Base-by-base conservation (phyloP, 2,797 vertebrate species). In the Triplophysa yarkandensis region DNA sequence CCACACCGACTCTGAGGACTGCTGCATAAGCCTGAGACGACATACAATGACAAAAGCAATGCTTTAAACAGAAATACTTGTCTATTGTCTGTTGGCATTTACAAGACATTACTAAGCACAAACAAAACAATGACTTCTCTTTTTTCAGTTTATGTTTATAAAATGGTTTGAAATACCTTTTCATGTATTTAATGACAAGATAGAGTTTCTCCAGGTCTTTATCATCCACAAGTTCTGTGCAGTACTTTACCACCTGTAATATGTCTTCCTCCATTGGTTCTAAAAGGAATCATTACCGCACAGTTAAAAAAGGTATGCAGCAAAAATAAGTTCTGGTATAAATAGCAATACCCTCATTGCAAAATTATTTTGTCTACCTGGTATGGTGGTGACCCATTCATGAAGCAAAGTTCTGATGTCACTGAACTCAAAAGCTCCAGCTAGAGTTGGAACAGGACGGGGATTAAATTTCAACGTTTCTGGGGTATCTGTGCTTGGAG, bases 201-300 rank as follows among this genome's bases (percentile, higher is more conserved):
- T 98, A 94, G 83, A 99, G 83, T 87, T 93, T 97, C 86, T 99
- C 98, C 87, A 99, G 90, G 83, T 99, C 97, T 86, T 98, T 98
- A 86, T 98, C 95, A 77, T 99, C 97, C 81, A 99, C 95, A 75
- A 99, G 91, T 81, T 98, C 96, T 82, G 96, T 99, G 91, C 97
- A 99, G 71, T 97, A 99, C 83, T 93, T 98, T 65, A 99, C 95
- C 85, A 98, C 98, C 88, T 99, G 97, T 50, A 99, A 87, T 85
- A 99, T 96, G 85, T 99, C 98, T 91, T 99, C 98, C 87, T 99
- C 97, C 97, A 98, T 98, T 48, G 98, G 98, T 83, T 99, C 97
- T 99, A 85, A 32, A 36, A 17, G n/a, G 57, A 16, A 68, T 4
- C 21, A 23, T 6, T 34, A 34, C 73, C 86, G 89, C 58, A 93